These are phyloP conservation scores for Caranx melampygus DNA, from an alignment of 2,113 vertebrate species.

Conservation along the genomic window DNA sequence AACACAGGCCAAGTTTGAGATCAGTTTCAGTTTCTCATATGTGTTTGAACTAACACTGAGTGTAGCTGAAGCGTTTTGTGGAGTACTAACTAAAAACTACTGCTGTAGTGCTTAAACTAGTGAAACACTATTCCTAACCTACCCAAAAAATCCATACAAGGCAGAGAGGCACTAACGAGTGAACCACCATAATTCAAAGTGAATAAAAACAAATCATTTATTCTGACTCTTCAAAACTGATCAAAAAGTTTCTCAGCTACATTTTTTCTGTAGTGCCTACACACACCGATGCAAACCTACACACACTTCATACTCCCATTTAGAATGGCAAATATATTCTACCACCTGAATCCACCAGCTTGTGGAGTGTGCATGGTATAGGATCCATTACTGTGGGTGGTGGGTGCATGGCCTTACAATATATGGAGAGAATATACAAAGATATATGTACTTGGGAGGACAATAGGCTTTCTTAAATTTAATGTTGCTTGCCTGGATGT, in stretches of 20 bases:
- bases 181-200: not conserved
- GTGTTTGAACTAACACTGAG: slow-evolving; percentile 18
- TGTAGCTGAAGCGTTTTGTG: not conserved
- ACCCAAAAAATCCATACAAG: not conserved
- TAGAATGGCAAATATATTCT: not conserved
- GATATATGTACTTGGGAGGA: slow-evolving; percentile 41
- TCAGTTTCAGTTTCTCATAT: not conserved
- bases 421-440: slow-evolving; percentile 32
- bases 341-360: slow-evolving; percentile 5
- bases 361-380: slow-evolving; percentile 7
- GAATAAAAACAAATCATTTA: not conserved
- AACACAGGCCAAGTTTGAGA: slow-evolving; percentile 9
- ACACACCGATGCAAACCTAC: slow-evolving; percentile 1
- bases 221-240: not conserved
- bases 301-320: not conserved
- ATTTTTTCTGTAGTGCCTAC: not conserved
- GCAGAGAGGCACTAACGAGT: not conserved
- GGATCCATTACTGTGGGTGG: slow-evolving; percentile 36
- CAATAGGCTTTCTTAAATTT: slow-evolving; percentile 50
- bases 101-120: not conserved
- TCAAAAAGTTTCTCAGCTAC: not conserved
- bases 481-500: slow-evolving; percentile 44
- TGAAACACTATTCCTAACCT: not conserved
- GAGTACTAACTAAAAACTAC: not conserved
- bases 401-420: slow-evolving; percentile 20